These are phyloP conservation scores for Neopipo cinnamomea DNA, from an alignment of 2,113 vertebrate genomes.

Conservation along the genomic window DNA sequence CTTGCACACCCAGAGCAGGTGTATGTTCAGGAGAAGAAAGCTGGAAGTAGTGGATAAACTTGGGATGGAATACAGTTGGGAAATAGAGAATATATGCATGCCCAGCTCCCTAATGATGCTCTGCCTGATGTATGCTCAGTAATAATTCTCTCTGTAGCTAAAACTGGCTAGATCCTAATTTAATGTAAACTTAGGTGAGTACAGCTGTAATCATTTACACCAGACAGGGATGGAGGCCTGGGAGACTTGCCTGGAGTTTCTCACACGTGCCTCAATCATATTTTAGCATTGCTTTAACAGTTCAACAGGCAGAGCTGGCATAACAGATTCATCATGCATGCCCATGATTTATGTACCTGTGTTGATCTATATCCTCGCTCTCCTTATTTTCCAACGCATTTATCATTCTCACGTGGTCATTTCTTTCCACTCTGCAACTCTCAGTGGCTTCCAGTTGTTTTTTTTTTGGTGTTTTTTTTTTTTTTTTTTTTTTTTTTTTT, in stretches of 20 bases:
- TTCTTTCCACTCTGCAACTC: not conserved
- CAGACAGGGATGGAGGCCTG: not conserved
- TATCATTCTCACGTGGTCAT: slow-evolving; percentile 17
- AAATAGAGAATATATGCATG: not conserved
- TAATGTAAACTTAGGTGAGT: not conserved
- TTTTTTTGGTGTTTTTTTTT: not conserved
- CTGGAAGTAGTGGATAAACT: fast-evolving
- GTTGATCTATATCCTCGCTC: not conserved
- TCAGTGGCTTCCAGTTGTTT: not conserved
- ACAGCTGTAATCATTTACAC: not conserved
- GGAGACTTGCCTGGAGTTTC: not conserved
- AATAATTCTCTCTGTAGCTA: not conserved
- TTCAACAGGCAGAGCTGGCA: slow-evolving; percentile 3
- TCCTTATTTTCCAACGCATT: slow-evolving; percentile 15
- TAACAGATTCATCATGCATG: slow-evolving; percentile 16
- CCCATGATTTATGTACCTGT: slow-evolving; percentile 1
- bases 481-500: not conserved
- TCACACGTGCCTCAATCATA: slow-evolving; percentile 4
- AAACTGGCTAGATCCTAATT: not conserved
- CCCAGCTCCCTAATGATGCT: not conserved
- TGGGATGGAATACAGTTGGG: not conserved
- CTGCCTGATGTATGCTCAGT: not conserved
- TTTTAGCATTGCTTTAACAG: slow-evolving; percentile 25
- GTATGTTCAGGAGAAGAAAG: not conserved
- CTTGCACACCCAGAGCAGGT: not conserved